phyloP scores from a whole-genome alignment of 2,888 invertebrate genomes.

The Leucania comma region DNA sequence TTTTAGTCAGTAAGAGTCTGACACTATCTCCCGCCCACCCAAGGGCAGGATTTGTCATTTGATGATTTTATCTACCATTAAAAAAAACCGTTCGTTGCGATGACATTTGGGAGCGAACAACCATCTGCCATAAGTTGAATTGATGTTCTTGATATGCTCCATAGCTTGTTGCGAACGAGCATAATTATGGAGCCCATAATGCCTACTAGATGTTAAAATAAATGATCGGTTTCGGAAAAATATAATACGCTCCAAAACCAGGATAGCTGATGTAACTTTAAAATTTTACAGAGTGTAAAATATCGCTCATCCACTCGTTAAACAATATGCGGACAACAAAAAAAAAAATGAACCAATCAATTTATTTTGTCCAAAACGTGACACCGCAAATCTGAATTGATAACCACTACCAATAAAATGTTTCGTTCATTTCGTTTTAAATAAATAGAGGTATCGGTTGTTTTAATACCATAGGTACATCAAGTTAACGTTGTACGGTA shows the following conservation, averaged over 20 bases:
- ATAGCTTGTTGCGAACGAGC: no score
- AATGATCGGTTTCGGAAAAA: neutral
- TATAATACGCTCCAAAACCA: no score
- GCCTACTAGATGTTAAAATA: neutral
- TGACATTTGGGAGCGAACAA: no score
- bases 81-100: no score
- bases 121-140: no score
- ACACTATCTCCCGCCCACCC: no score
- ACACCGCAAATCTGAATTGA: slow-evolving; percentile 24
- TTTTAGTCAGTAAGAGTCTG: no score
- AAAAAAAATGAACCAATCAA: slow-evolving; percentile 2
- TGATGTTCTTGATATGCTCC: no score
- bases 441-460: slow-evolving; percentile 12
- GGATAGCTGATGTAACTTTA: no score
- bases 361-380: slow-evolving; percentile 32
- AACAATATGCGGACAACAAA: neutral
- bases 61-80: no score
- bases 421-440: slow-evolving; percentile 12
- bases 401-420: slow-evolving; percentile 9
- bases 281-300: neutral
- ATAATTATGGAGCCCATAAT: no score
- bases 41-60: no score
- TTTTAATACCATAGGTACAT: slow-evolving; percentile 1
- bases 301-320: neutral
- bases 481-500: neutral